Base-by-base conservation (phyloP, 2,888 invertebrate genomes). In the Leptogaster cylindrica region DNA sequence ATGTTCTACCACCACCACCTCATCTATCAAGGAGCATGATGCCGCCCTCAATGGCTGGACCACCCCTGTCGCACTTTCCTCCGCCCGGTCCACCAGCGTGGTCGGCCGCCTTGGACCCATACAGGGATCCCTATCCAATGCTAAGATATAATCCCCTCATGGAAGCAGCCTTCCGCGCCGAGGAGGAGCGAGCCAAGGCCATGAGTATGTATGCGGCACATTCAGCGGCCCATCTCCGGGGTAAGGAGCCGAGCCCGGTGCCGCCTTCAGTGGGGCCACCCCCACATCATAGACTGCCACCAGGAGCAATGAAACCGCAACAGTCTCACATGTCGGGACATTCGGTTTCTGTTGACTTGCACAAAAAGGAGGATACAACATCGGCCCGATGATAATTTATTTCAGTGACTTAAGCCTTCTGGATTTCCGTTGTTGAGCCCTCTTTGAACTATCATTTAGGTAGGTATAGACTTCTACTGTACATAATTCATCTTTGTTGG, bases 141-240 rank as follows among this genome's bases (percentile, higher is more conserved):
- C 82, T 89, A 78, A 86, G 91, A 65, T 91, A 90, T 78, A 91
- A 90, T 77, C 91, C 92, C 16, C 82, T 92, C 28, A 87, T 92
- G 83, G 91, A 91, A 74, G 90, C 89, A 10, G 90, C 90, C 16
- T 87, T 89, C 76, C 84, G 90, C 65, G 89, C 88, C 48, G 91
- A 91, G 76, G 91, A 92, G 74, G 89, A 92, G 78, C 87, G 91
- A 69, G 89, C 88, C 41, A 92, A 91, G 80, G 86, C 91, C 76
- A 86, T 89, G 76, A 87, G 85, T 73, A 87, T 89, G 71, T 91
- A 90, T 81, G 86, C 87, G 67, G 86, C 85, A 67, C 87, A 87
- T 74, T 80, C 80, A 2, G 78, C 79, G 3, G 75, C 77, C 3
- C 80, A 81, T 74, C 71, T 81, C 50, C 77, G 81, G 12, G 76